Conservation (phyloP, 2,797 vertebrate genomes). For the Myotis planiceps region DNA sequence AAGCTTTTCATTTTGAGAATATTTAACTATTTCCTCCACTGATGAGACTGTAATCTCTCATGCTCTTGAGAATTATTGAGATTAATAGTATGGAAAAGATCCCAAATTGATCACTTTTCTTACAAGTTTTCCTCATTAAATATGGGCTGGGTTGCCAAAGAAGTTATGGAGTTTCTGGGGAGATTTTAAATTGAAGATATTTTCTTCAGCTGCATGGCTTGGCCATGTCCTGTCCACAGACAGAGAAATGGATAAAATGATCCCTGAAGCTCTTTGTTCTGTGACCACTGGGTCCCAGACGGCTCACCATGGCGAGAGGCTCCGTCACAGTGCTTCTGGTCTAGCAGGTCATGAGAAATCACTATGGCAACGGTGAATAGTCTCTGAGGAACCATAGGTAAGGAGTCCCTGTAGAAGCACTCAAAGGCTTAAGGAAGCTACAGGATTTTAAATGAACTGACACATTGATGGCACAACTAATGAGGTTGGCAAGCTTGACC, state of each 20-base stretch:
- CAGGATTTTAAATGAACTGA: background rate
- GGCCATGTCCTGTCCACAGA: background rate
- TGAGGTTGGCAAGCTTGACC: background rate
- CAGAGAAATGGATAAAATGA: background rate
- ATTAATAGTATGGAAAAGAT: background rate
- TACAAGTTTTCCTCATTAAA: conserved; percentile 12
- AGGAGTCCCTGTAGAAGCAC: background rate
- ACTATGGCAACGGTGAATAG: background rate
- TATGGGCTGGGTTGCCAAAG: background rate
- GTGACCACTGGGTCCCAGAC: background rate
- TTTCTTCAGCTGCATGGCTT: background rate
- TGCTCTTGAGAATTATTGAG: background rate
- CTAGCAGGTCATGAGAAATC: background rate
- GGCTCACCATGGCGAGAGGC: background rate
- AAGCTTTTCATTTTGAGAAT: background rate
- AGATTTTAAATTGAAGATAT: background rate
- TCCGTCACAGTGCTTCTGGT: background rate
- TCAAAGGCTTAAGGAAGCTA: background rate
- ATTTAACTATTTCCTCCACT: background rate
- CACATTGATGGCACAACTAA: background rate
- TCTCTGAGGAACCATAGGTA: background rate
- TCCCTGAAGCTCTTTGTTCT: background rate
- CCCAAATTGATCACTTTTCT: background rate
- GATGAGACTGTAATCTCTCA: background rate
- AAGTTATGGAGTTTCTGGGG: background rate